phyloP scores from a whole-genome alignment of 2,888 invertebrate species.

The Eutolmus rufibarbis region DNA sequence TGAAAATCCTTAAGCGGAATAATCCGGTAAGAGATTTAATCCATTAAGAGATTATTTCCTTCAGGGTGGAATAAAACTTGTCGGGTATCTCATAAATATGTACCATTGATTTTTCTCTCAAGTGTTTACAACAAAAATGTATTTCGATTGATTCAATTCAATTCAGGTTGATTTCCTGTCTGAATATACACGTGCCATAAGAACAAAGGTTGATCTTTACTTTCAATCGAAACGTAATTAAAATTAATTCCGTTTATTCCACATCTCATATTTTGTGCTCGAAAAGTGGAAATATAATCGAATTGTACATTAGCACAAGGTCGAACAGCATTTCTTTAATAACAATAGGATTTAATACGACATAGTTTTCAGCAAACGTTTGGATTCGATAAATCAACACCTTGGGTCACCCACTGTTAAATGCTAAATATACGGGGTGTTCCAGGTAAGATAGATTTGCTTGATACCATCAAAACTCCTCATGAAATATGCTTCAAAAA shows the following conservation, averaged over 20 bases:
- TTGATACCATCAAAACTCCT: no score
- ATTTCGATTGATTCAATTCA: background rate
- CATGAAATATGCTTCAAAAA: no score
- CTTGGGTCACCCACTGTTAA: no score
- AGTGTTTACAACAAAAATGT: background rate
- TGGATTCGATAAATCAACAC: no score
- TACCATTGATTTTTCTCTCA: background rate
- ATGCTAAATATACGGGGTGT: no score
- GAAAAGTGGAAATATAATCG: background rate
- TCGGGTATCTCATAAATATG: background rate
- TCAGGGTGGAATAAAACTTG: background rate
- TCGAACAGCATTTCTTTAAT: background rate
- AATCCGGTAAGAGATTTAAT: background rate
- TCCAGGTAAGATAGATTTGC: no score
- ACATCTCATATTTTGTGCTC: background rate
- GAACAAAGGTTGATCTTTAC: background rate
- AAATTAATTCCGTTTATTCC: background rate
- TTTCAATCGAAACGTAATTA: background rate
- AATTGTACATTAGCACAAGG: background rate
- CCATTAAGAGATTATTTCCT: background rate
- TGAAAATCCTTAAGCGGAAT: background rate
- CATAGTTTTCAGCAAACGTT: no score
- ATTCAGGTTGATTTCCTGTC: background rate
- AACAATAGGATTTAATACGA: no score
- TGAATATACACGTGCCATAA: background rate